Evolutionary conservation across 2,888 invertebrate genomes (phyloP).

Genomic region (Creontiades dilutus): DNA sequence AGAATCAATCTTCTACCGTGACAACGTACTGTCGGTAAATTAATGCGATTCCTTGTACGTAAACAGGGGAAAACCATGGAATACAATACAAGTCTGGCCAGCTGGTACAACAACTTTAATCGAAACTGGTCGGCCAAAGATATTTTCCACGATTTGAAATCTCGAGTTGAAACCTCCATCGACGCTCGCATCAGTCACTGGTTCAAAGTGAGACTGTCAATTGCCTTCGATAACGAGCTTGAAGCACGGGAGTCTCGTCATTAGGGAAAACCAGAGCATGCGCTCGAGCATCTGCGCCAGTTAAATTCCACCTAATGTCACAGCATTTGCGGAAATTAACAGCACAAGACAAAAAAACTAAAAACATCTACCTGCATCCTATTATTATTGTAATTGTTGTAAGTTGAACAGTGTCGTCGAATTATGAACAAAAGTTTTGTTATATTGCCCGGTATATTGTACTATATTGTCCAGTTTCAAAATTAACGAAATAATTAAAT

Average conservation of each 20-base stretch:
- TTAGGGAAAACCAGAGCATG: not conserved
- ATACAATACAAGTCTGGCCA: conserved; percentile 55
- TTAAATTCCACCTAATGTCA: not conserved
- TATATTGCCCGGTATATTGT: too few species aligned
- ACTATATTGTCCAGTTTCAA: too few species aligned
- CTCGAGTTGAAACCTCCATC: conserved; percentile 40
- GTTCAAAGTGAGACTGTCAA: conserved; percentile 67
- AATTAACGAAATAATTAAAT: too few species aligned
- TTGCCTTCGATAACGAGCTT: not conserved
- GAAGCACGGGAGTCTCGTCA: conserved; percentile 18
- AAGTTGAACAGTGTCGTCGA: too few species aligned
- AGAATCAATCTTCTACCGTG: too few species aligned
- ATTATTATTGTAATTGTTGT: too few species aligned
- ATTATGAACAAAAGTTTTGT: too few species aligned
- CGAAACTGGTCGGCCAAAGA: conserved; percentile 46
- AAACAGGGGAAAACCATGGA: conserved; percentile 32
- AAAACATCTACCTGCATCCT: too few species aligned
- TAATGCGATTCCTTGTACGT: not conserved
- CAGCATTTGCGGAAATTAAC: not conserved
- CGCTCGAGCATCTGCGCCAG: not conserved
- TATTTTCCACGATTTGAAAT: conserved; percentile 55
- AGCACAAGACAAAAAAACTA: not conserved
- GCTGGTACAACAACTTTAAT: conserved; percentile 51
- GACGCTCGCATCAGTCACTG: conserved; percentile 37
- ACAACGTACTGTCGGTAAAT: too few species aligned